Base-by-base conservation (phyloP, 1,140 invertebrate species). In the Drosophila lacertosa region DNA sequence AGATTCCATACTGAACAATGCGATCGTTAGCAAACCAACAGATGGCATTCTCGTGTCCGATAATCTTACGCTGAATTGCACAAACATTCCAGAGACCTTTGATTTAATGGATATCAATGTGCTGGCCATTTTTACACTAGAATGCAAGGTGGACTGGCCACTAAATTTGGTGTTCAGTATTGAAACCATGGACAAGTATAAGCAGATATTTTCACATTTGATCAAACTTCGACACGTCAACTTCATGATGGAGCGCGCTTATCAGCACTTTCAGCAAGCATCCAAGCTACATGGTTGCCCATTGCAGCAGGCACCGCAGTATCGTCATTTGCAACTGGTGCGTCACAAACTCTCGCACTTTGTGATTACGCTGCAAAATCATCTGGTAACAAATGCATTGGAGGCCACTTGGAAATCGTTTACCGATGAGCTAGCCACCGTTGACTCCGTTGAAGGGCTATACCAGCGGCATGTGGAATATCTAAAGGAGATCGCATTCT, bases 261-360 rank as follows among this genome's bases (percentile, higher is more conserved):
- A 95, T 91, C 89, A 93, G 90, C 67, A 89, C 5, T 62, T 95
- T n/a, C 94, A 94, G 77, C 66, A 93, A 47, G 58, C 92, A 18
- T 78, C 86, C 0, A 93, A 93, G 77, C 55, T 63, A 1, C 91
- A 92, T 15, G 90, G 92, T 40, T 82, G 92, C 32, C 88, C 90
- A 53, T 73, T 95, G 0, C 83, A 93, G 5, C 71, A 90, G 35
- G 94, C 94, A 1, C 92, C 92, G 1, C 94, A 95, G 53, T 95
- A 94, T 83, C 92, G 93, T 37, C 92, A 92, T 13, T 65, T 95
- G 15, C 95, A 96, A 74, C 89, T 94, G 22, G 94, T 93, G 64
- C 92, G 95, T 2, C 94, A 96, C 77, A 93, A 95, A 16, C 95
- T 96, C 94, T 94, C 94, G 39, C 95, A 95, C 47, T 94, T 96